Percentiles rank a stretch among this genome's conserved stretches.
Conservation (phyloP, 2,113 vertebrate species). For the Oryzias woworae region DNA sequence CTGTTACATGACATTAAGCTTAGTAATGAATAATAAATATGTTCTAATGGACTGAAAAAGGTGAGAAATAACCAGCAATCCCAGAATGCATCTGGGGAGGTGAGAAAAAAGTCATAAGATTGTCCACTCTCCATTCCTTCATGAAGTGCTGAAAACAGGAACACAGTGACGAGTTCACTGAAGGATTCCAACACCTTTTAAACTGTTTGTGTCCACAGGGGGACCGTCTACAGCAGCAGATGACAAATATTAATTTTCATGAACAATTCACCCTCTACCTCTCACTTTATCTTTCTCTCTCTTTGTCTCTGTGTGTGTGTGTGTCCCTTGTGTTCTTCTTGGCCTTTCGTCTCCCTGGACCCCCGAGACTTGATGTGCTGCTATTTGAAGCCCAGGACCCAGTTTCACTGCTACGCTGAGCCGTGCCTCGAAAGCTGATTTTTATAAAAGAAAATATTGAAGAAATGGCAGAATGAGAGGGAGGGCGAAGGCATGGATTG, state of each 20-base stretch:
- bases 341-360: conserved; percentile 57
- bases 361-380: conserved; percentile 62
- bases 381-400: conserved; percentile 76
- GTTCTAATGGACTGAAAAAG: conserved; percentile 23
- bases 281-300: conserved; percentile 40
- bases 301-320: conserved; percentile 17
- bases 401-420: conserved; percentile 66
- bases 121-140: conserved; percentile 11
- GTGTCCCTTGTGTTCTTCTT: conserved; percentile 20
- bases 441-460: conserved; percentile 48
- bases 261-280: conserved; percentile 56
- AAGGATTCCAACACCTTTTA: conserved; percentile 58
- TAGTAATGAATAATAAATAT: conserved; percentile 10
- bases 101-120: conserved; percentile 24
- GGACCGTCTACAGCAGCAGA: conserved; percentile 41
- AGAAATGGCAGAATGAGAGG: background rate
- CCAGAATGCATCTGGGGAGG: conserved; percentile 15
- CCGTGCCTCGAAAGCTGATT: conserved; percentile 71
- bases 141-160: conserved; percentile 30
- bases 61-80: conserved; percentile 34
- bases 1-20: conserved; percentile 5
- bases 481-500: background rate
- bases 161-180: conserved; percentile 54
- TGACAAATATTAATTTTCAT: conserved; percentile 77
- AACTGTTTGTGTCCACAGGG: conserved; percentile 48